phyloP scores from a whole-genome alignment of 2,113 vertebrate species.

The Pachycephala philippinensis region DNA sequence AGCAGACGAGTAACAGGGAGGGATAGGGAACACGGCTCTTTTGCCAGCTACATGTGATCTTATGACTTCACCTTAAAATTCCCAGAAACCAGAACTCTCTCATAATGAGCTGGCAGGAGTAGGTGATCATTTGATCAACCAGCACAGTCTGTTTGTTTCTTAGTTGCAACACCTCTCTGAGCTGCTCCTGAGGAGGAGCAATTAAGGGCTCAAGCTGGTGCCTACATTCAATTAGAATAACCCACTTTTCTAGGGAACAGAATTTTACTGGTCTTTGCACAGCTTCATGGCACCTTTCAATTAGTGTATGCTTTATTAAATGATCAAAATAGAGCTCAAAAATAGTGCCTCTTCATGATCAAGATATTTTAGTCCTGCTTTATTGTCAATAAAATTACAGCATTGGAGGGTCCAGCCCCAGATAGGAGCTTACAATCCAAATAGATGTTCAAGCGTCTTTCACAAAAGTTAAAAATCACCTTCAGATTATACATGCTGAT shows the following conservation, averaged over 20 bases:
- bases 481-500: neutral
- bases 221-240: neutral
- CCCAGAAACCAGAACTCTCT: neutral
- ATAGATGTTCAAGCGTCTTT: neutral
- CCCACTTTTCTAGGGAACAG: neutral
- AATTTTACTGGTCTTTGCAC: neutral
- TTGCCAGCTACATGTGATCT: neutral
- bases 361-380: neutral
- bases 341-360: neutral
- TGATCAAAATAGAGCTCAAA: neutral
- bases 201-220: neutral
- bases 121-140: neutral
- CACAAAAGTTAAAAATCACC: neutral
- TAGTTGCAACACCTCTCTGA: neutral
- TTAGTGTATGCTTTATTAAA: neutral
- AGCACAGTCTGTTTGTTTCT: neutral
- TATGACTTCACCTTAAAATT: neutral
- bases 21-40: neutral
- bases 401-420: neutral
- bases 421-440: neutral
- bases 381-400: neutral
- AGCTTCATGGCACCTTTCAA: neutral
- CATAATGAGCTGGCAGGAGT: neutral
- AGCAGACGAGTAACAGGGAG: neutral
- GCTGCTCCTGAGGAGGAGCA: neutral